phyloP scores from a whole-genome alignment of 2,797 vertebrate species.

The Anas georgica region DNA sequence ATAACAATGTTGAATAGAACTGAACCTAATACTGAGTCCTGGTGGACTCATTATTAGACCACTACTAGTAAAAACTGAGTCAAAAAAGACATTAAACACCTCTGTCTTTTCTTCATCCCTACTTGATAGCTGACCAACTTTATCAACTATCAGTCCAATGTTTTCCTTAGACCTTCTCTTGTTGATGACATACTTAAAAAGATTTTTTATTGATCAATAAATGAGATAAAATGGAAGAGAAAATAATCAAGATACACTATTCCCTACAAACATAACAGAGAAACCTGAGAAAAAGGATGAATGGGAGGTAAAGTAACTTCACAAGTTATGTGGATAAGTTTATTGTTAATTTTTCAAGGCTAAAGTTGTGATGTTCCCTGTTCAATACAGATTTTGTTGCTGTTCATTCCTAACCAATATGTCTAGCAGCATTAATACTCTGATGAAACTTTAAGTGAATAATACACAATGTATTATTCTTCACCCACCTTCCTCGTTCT shows the following conservation, averaged over 20 bases:
- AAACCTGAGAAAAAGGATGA: neutral
- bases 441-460: neutral
- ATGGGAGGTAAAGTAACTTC: neutral
- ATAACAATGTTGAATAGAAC: no score
- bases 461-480: neutral
- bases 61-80: neutral
- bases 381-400: neutral
- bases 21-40: no score
- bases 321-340: neutral
- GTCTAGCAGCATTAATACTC: neutral
- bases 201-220: neutral
- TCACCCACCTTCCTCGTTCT: neutral
- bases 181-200: neutral
- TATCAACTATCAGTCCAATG: neutral
- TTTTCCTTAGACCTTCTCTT: neutral
- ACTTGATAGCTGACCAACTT: neutral
- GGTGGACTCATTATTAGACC: no score
- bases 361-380: neutral
- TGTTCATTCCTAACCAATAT: neutral
- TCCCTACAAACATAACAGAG: rapidly evolving
- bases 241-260: neutral
- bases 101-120: neutral
- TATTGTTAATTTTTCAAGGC: neutral
- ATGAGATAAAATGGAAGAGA: neutral
- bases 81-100: neutral